phyloP scores from a whole-genome alignment of 2,888 invertebrate genomes.

The Toxonevra muliebris region DNA sequence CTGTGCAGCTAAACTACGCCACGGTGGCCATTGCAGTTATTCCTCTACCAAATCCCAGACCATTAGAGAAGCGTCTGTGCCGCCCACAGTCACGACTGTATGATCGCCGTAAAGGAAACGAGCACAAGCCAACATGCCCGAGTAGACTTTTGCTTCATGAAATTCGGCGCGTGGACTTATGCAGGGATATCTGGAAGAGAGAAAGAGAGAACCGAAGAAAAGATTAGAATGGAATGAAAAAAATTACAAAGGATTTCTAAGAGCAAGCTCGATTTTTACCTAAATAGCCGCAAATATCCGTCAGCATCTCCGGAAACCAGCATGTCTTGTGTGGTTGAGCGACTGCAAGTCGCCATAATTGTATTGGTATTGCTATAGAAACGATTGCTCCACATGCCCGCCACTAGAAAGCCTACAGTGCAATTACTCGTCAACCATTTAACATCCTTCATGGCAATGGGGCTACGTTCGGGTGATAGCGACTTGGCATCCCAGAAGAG shows the following conservation, averaged over 20 bases:
- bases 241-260: no score
- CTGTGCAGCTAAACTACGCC: constrained; percentile 54
- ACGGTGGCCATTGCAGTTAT: constrained; percentile 66
- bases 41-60: constrained; percentile 83
- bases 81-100: constrained; percentile 85
- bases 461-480: constrained; percentile 85
- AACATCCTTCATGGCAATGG: constrained; percentile 88
- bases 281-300: constrained; percentile 85
- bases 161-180: constrained; percentile 87
- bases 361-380: constrained; percentile 88
- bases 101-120: constrained; percentile 88
- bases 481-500: constrained; percentile 93
- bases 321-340: constrained; percentile 84
- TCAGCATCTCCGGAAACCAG: constrained; percentile 88
- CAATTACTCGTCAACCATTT: constrained; percentile 90
- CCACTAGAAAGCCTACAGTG: constrained; percentile 86
- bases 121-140: constrained; percentile 80
- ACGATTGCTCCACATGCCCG: constrained; percentile 91
- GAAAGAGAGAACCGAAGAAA: no score
- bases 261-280: constrained; percentile 66
- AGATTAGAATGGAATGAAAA: no score
- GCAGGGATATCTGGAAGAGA: constrained; percentile 78
- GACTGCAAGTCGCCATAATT: constrained; percentile 80
- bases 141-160: constrained; percentile 88
- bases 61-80: constrained; percentile 88